These are phyloP conservation scores for Chaetodon auriga DNA, from an alignment of 2,113 vertebrate genomes.

Conservation along the genomic window DNA sequence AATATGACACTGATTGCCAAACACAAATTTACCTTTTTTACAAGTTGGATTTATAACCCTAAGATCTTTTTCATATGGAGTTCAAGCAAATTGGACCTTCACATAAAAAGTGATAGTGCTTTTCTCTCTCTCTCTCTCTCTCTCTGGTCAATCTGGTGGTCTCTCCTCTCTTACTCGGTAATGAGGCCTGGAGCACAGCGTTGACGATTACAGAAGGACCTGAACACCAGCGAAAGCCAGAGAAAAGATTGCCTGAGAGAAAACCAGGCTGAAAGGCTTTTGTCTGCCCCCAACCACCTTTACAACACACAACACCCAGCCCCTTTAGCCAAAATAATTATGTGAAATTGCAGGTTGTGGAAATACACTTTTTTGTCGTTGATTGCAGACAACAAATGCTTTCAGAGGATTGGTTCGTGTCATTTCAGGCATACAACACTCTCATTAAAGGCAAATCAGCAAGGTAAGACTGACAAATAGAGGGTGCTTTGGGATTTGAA, in stretches of 20 bases:
- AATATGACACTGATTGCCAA: background rate
- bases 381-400: constrained; percentile 59
- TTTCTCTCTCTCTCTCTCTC: background rate
- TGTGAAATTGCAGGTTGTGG: constrained; percentile 64
- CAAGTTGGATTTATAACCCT: background rate
- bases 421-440: constrained; percentile 55
- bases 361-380: constrained; percentile 49
- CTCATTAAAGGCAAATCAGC: constrained; percentile 68
- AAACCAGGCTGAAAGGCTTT: constrained; percentile 47
- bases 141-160: constrained; percentile 16
- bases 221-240: constrained; percentile 36
- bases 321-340: constrained; percentile 57
- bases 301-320: background rate
- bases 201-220: constrained; percentile 45
- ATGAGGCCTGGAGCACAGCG: constrained; percentile 29
- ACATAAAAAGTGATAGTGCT: background rate
- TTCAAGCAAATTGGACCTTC: constrained; percentile 19
- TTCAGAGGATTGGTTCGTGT: constrained; percentile 55
- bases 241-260: constrained; percentile 41
- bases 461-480: constrained; percentile 27
- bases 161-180: constrained; percentile 19
- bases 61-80: background rate
- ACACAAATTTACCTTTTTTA: background rate
- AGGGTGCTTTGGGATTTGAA: constrained; percentile 10
- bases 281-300: constrained; percentile 6